Percentiles rank a stretch among this genome's conserved stretches.
phyloP scores from a whole-genome alignment of 2,888 invertebrate species.

The Holacanthella duospinosa region DNA sequence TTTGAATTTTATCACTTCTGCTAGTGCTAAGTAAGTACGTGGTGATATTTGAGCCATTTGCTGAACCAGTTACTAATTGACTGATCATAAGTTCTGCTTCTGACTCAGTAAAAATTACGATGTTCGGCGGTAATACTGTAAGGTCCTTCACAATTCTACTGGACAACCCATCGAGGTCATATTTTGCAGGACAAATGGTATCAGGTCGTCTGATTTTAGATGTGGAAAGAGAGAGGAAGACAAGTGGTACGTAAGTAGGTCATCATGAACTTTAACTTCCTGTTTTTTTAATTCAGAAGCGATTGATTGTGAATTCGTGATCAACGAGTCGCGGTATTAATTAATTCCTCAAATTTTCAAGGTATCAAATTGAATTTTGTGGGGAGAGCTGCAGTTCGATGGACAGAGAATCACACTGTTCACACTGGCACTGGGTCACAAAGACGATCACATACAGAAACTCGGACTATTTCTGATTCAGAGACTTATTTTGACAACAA shows the following conservation, averaged over 20 bases:
- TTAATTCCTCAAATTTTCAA: constrained; percentile 39
- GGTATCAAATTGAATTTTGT: constrained; percentile 61
- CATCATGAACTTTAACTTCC: not conserved
- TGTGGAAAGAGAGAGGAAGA: constrained; percentile 54
- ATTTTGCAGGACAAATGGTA: constrained; percentile 55
- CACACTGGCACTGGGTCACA: not conserved
- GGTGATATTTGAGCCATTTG: too few relatives aligned
- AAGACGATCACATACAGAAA: not conserved
- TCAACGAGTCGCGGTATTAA: not conserved
- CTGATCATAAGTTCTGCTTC: too few relatives aligned
- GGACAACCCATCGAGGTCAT: constrained; percentile 41
- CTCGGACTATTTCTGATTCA: constrained; percentile 50
- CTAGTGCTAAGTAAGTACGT: too few relatives aligned
- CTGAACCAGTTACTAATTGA: too few relatives aligned
- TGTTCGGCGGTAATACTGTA: not conserved
- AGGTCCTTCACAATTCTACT: not conserved
- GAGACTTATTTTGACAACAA: constrained; percentile 69
- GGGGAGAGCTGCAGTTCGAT: constrained; percentile 63
- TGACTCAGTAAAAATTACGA: too few relatives aligned
- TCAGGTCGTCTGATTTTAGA: constrained; percentile 52
- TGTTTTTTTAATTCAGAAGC: not conserved
- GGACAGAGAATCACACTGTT: constrained; percentile 49
- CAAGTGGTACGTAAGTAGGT: constrained; percentile 51
- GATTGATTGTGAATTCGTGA: not conserved
- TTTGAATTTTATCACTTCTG: too few relatives aligned